phyloP scores from a whole-genome alignment of 2,888 invertebrate genomes.

The Phalera bucephala region DNA sequence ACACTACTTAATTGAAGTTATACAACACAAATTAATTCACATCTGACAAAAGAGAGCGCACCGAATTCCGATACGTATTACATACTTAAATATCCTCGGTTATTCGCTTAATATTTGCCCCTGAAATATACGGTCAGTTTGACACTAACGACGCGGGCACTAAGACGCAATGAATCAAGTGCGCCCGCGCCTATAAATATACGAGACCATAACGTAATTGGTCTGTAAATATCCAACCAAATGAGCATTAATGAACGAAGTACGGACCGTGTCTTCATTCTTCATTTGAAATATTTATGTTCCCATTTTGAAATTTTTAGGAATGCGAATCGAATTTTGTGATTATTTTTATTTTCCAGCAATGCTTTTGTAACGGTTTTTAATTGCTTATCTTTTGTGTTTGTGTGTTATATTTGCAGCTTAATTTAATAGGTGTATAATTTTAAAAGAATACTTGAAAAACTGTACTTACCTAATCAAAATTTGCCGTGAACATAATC shows the following conservation, averaged over 20 bases:
- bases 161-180: conserved; percentile 60
- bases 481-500: too few species aligned
- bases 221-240: conserved; percentile 68
- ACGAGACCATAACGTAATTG: conserved; percentile 65
- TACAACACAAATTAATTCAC: background rate
- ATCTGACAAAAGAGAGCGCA: background rate
- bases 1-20: background rate
- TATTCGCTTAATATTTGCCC: conserved; percentile 37
- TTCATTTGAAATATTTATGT: conserved; percentile 66
- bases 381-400: background rate
- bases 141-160: conserved; percentile 57
- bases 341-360: conserved; percentile 16
- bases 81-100: conserved; percentile 22
- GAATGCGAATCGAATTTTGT: conserved; percentile 43
- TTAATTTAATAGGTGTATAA: too few species aligned
- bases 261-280: conserved; percentile 56
- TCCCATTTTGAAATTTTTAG: conserved; percentile 46
- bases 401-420: too few species aligned
- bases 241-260: conserved; percentile 65
- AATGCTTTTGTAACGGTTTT: conserved; percentile 1
- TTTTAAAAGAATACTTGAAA: too few species aligned
- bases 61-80: conserved; percentile 10
- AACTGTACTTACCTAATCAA: too few species aligned
- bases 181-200: conserved; percentile 53
- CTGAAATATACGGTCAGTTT: conserved; percentile 47